These are phyloP conservation scores for Tribolium madens DNA, from an alignment of 1,140 invertebrate species.

Conservation along the genomic window DNA sequence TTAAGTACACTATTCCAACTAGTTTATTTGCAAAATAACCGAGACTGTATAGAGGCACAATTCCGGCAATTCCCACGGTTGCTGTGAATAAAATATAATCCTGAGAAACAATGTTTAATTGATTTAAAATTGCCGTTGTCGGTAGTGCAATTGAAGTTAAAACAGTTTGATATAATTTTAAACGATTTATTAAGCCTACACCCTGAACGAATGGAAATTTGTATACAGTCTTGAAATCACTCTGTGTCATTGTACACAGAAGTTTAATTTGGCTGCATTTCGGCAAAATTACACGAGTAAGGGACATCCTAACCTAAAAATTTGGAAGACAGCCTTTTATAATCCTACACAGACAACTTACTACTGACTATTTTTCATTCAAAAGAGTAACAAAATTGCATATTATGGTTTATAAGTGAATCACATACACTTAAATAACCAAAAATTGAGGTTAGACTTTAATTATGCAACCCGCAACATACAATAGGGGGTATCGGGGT, in stretches of 20 bases:
- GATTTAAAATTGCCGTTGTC: slow-evolving; percentile 36
- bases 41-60: slow-evolving; percentile 60
- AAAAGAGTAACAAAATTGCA: too few relatives aligned
- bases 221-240: slow-evolving; percentile 49
- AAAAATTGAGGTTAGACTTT: too few relatives aligned
- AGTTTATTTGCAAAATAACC: slow-evolving; percentile 66
- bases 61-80: slow-evolving; percentile 55
- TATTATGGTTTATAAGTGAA: too few relatives aligned
- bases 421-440: too few relatives aligned
- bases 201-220: slow-evolving; percentile 54
- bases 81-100: slow-evolving; percentile 20
- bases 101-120: slow-evolving; percentile 19
- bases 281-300: too few relatives aligned
- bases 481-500: not conserved
- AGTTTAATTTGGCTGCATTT: not conserved
- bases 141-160: slow-evolving; percentile 44
- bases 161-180: slow-evolving; percentile 55
- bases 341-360: too few relatives aligned
- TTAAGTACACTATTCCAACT: slow-evolving; percentile 71
- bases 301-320: slow-evolving; percentile 5
- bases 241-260: not conserved
- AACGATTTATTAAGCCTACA: slow-evolving; percentile 46
- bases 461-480: not conserved
- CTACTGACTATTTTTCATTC: too few relatives aligned
- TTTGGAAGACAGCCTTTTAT: too few relatives aligned